Evolutionary conservation across 1,140 invertebrate species (phyloP), one percentile per base, ranked within the genome.

Genomic region (Nasonia giraulti): DNA sequence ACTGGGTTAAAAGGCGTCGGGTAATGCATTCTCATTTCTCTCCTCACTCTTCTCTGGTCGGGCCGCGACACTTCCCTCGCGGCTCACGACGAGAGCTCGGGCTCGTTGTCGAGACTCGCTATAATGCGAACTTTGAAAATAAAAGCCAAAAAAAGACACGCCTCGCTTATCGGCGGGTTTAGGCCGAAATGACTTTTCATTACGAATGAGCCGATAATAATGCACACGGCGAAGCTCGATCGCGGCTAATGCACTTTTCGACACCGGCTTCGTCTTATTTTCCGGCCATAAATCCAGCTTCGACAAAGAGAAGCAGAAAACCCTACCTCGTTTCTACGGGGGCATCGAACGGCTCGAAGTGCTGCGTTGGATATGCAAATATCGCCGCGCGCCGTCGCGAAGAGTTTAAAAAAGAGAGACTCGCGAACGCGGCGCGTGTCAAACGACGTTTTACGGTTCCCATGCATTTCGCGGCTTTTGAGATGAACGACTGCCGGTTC

Each of bases 391-490:
- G 6, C 27, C 79, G 37, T 27, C 27, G n/a, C 71, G 50, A 37
- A 79, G 66, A 81, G 50, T 55, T 55, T 55, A 55, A 55, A 82
- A 80, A 79, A 71, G 79, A 71, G 79, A 85, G 78, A n/a, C 37
- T 7, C 74, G 2, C 40, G 62, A 71, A 71, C 76, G 73, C 73
- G 62, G 82, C 82, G 47, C 79, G 80, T 80, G 82, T 85, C 86
- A 86, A 69, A 84, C 85, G 80, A 86, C 87, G 85, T 85, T 85
- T 89, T 87, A 83, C 62, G 87, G 89, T 90, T 91, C 90, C 89
- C 90, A 90, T 89, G 89, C 89, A 89, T 90, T 90, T 90, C 74
- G 88, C 87, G 88, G 85, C 84, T 83, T 80, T 68, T 77, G 76
- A 84, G 55, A 55, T 89, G 83, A 81, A 87, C 84, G 84, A 82